These are phyloP conservation scores for Rhagophthalmus giganteus DNA, from an alignment of 2,888 invertebrate genomes.

Conservation along the genomic window DNA sequence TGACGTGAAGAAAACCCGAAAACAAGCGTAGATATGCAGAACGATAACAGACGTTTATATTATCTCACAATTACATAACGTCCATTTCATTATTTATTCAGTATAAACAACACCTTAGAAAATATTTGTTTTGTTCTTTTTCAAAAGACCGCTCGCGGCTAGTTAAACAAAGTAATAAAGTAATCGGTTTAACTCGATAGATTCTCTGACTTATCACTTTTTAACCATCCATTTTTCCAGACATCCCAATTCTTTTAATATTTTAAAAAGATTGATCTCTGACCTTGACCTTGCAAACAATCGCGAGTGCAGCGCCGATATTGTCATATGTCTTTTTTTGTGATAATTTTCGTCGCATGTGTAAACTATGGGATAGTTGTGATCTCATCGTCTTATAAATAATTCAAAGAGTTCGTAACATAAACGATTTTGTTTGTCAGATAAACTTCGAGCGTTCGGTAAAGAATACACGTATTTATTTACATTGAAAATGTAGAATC, in stretches of 20 bases:
- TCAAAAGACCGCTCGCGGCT: conserved; percentile 1
- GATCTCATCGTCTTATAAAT: conserved; percentile 30
- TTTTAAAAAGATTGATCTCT: conserved; percentile 8
- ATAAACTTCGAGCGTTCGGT: too few species aligned
- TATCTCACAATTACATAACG: conserved; percentile 6
- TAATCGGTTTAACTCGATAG: too few species aligned
- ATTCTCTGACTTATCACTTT: too few species aligned
- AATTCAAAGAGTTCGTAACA: conserved; percentile 16
- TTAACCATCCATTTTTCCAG: too few species aligned
- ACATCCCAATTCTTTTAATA: too few species aligned
- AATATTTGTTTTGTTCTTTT: conserved; percentile 7
- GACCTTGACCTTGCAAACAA: conserved; percentile 10
- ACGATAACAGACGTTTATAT: too few species aligned
- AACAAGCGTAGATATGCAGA: too few species aligned
- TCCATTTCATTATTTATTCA: conserved; percentile 1
- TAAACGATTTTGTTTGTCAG: conserved; percentile 5
- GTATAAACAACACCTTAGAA: not conserved
- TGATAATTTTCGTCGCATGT: conserved; percentile 16
- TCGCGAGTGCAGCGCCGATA: not conserved
- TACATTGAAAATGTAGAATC: too few species aligned
- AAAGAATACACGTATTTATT: too few species aligned
- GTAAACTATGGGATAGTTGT: conserved; percentile 13
- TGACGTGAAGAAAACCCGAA: too few species aligned
- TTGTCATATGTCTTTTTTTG: conserved; percentile 16
- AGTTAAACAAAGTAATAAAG: conserved; percentile 3